Base-by-base conservation (phyloP, 1,140 invertebrate species). In the Periplaneta americana region DNA sequence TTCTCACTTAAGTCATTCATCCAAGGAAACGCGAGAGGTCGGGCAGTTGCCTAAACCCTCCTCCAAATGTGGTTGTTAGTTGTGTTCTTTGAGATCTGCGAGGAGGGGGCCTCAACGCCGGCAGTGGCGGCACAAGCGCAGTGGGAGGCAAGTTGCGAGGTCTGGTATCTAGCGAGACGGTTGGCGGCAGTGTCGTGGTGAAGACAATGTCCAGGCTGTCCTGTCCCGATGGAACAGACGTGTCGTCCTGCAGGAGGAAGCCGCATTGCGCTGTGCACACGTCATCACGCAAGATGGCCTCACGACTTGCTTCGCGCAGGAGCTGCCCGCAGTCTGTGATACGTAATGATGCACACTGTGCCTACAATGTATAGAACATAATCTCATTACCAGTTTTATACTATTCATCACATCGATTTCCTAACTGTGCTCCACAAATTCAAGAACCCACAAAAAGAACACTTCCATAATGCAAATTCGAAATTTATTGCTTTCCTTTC, bases 201-300 rank as follows among this genome's bases (percentile, higher is more conserved):
- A 90, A 91, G 22, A 88, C 89, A 85, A 89, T 90, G 86, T 91
- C 87, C 77, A 88, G 86, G 80, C 34, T 86, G 83, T 81, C 87
- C 88, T 10, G 85, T 85, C 79, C 86, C 84, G 85, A 82, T 90
- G 37, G 35, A n/a, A 34, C 13, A 85, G 85, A 82, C 85, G 13
- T 80, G n/a, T 28, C 76, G 18, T 88, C 86, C 35, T 91, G 86
- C 17, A 92, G 85, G 74, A 92, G 87, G 82, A 91, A 93, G 22
- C 94, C 94, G 85, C 97, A 98, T 88, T 98, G 97, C 1, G 96
- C 95, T 22, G 95, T 94, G 87, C 97, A 98, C 0, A 97, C 95
- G 84, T 96, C 95, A 85, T 98, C 97, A 5, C 92, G 91, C 32
- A 96, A 86, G 32, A 98, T 95, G 0, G 93, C 94, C 75, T 97